Percentiles rank a stretch among this genome's conserved stretches.
phyloP scores from a whole-genome alignment of 1,140 invertebrate species.

The Condylostylus longicornis region DNA sequence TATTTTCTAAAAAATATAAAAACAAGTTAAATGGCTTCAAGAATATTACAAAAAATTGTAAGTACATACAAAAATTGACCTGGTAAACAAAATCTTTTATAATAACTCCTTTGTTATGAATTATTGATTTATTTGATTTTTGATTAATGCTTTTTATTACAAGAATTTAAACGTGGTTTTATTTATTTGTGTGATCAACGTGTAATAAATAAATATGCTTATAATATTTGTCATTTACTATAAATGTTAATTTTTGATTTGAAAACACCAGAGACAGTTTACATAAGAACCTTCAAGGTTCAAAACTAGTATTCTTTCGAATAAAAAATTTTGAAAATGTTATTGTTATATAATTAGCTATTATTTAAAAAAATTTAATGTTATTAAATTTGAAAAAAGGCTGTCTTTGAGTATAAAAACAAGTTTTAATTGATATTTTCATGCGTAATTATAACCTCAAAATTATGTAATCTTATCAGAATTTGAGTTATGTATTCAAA shows the following conservation, averaged over 20 bases:
- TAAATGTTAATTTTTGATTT: neutral
- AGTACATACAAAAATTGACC: neutral
- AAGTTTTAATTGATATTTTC: neutral
- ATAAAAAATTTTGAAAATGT: no score
- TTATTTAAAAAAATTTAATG: neutral
- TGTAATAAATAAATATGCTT: neutral
- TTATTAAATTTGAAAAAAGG: neutral
- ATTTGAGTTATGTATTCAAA: neutral
- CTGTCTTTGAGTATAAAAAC: neutral
- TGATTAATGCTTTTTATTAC: neutral
- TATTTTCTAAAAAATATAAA: neutral
- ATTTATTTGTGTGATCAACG: neutral
- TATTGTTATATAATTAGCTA: no score
- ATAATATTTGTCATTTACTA: neutral
- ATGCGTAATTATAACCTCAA: neutral
- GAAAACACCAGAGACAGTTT: no score
- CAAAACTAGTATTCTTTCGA: no score
- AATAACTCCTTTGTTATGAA: neutral
- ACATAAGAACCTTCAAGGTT: no score
- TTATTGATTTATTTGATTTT: neutral
- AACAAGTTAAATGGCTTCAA: neutral
- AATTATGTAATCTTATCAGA: neutral
- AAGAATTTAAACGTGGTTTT: neutral
- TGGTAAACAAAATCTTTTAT: neutral
- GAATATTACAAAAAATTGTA: slow-evolving; percentile 1